These are phyloP conservation scores for Spizella passerina DNA, from an alignment of 2,797 vertebrate species.

Conservation along the genomic window DNA sequence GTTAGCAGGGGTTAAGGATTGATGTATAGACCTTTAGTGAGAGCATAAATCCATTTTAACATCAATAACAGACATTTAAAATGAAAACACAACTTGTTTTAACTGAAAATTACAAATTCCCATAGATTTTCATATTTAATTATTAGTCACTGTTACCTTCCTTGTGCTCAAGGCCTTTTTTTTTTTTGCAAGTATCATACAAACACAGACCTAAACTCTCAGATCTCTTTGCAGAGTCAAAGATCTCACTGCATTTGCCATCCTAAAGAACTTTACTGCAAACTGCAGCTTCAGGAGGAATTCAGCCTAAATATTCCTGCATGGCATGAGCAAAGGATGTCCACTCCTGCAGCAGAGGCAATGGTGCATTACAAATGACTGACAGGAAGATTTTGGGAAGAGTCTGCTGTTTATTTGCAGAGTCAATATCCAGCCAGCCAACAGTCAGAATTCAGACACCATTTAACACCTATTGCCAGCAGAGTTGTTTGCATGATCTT, in stretches of 20 bases:
- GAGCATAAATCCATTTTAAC: neutral
- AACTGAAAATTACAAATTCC: neutral
- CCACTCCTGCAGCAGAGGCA: neutral
- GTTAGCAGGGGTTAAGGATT: neutral
- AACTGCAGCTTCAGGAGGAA: neutral
- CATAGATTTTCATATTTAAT: neutral
- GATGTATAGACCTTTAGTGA: neutral
- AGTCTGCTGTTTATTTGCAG: neutral
- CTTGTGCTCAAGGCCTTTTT: neutral
- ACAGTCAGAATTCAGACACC: neutral
- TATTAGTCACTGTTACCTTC: neutral
- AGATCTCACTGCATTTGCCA: neutral
- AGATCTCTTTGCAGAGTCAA: neutral
- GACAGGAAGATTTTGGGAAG: neutral
- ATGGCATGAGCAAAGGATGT: fast-evolving
- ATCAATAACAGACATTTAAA: neutral
- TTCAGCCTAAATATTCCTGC: neutral
- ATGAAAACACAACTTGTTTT: neutral
- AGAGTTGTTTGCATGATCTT: neutral
- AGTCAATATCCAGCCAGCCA: neutral
- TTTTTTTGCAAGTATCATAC: neutral
- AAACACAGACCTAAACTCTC: neutral
- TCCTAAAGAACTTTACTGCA: neutral
- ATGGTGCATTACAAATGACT: neutral
- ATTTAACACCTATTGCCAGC: neutral